Percentiles rank a stretch among this genome's conserved stretches.
These are phyloP conservation scores for Sebastes ruberrimus DNA, from an alignment of 2,797 vertebrate genomes.

Conservation along the genomic window DNA sequence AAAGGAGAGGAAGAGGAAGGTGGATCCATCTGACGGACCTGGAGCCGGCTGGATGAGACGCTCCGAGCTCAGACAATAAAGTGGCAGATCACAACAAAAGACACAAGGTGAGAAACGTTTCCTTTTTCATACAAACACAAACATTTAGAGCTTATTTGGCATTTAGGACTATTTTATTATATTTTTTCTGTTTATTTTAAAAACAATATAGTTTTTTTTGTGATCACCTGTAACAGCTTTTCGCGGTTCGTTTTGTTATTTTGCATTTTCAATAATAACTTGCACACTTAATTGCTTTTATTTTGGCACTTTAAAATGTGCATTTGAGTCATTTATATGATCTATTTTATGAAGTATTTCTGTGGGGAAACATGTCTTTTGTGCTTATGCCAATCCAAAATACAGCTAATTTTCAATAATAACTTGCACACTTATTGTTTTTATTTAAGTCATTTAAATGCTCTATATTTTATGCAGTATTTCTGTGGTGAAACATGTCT, in stretches of 20 bases:
- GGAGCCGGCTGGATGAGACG: conserved; percentile 40
- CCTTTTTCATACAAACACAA: not conserved
- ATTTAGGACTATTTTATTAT: not conserved
- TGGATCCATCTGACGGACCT: conserved; percentile 40
- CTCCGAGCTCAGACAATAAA: conserved; percentile 53
- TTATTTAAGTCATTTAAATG: not conserved
- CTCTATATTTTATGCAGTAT: not conserved
- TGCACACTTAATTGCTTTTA: not conserved
- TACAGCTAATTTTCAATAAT: too few species aligned
- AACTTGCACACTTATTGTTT: not conserved
- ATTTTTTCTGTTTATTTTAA: not conserved
- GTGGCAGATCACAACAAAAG: conserved; percentile 71
- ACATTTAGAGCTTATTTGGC: fast-evolving
- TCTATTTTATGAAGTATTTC: too few species aligned
- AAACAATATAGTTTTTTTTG: not conserved
- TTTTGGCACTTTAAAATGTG: too few species aligned
- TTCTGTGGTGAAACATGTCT: not conserved
- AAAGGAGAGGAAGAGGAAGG: not conserved
- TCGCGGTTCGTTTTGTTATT: not conserved
- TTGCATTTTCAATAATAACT: not conserved
- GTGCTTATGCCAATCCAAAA: not conserved
- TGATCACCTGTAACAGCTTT: conserved; percentile 7
- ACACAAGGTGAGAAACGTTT: conserved; percentile 71
- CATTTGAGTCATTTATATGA: too few species aligned
- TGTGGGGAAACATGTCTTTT: not conserved